Evolutionary conservation across 2,888 invertebrate genomes (phyloP).

Genomic region (Trichogramma evanescens): DNA sequence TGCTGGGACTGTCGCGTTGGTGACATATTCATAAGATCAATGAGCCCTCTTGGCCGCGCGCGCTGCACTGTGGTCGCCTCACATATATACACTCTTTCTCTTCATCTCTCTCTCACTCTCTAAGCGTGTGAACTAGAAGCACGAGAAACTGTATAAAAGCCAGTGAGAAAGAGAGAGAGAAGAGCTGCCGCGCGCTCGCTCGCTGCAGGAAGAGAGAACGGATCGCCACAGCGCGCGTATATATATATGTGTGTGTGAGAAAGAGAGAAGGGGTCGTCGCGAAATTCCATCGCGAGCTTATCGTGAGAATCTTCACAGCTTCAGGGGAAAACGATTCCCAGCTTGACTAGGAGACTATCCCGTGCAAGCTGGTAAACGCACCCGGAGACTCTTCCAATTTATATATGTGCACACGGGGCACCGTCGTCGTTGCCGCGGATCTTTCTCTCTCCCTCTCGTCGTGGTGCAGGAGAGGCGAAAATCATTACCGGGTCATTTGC

Average conservation of each 20-base stretch:
- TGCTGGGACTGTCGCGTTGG: background rate
- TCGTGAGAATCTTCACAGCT: conserved; percentile 42
- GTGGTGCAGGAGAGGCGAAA: background rate
- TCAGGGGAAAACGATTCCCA: conserved; percentile 43
- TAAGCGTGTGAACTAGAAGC: too few relatives aligned
- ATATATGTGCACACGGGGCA: background rate
- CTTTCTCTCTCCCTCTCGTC: conserved; percentile 20
- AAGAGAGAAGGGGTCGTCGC: background rate
- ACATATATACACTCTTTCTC: background rate
- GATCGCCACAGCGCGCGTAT: background rate
- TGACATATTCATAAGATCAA: conserved; percentile 8
- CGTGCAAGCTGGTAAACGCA: conserved; percentile 6
- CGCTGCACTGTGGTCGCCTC: background rate
- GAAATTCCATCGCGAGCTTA: conserved; percentile 19
- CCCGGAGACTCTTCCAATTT: conserved; percentile 2
- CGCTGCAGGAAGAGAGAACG: background rate
- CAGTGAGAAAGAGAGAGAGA: background rate
- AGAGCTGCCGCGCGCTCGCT: background rate
- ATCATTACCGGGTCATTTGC: too few relatives aligned
- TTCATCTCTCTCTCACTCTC: background rate
- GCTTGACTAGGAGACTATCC: conserved; percentile 40
- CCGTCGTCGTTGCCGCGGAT: conserved; percentile 1
- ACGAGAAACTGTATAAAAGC: background rate
- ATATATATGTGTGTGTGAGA: background rate
- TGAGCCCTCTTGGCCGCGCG: too few relatives aligned